Conservation (phyloP, 2,113 vertebrate genomes). For the Brachypteracias leptosomus region DNA sequence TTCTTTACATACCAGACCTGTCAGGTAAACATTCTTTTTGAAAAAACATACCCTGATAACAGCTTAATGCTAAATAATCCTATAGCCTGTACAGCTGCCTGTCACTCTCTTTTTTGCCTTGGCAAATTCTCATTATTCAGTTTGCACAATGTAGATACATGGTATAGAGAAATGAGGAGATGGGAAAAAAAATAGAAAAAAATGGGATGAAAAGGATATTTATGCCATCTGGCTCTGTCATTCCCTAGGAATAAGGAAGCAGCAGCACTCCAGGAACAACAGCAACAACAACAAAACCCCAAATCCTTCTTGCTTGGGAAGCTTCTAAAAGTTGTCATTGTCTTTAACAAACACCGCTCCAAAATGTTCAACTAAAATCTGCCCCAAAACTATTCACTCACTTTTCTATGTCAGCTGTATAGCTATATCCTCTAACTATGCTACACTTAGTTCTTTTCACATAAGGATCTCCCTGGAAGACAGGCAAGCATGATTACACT, state of each 20-base stretch:
- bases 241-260: neutral
- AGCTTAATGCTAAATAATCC: constrained; percentile 49
- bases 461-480: neutral
- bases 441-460: neutral
- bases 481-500: neutral
- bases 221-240: neutral
- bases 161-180: neutral
- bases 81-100: neutral
- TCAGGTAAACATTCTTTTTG: neutral
- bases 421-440: neutral
- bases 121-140: neutral
- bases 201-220: neutral
- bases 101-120: neutral
- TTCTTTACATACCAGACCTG: neutral
- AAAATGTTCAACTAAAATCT: neutral
- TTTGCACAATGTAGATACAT: neutral
- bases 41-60: neutral
- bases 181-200: neutral
- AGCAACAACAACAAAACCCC: neutral
- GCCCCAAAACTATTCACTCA: neutral
- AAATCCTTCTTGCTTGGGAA: neutral
- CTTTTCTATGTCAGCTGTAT: neutral
- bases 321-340: neutral
- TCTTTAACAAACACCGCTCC: neutral
- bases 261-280: neutral